Conservation (phyloP, 2,113 vertebrate genomes). For the Mesembrinibis cayennensis region DNA sequence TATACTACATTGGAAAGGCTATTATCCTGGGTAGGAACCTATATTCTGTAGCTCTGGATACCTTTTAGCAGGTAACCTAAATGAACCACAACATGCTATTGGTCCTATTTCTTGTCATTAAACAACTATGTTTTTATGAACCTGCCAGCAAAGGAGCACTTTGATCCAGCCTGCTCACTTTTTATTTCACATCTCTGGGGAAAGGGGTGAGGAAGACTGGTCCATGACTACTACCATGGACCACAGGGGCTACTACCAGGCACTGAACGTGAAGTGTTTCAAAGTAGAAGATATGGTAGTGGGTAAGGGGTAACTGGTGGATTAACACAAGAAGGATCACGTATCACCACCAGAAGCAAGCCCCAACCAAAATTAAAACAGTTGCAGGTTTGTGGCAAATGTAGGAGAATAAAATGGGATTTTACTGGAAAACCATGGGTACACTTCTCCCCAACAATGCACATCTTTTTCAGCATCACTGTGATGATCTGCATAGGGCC, state of each 20-base stretch:
- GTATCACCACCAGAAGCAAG: not conserved
- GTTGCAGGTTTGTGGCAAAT: not conserved
- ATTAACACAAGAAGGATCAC: not conserved
- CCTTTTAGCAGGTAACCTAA: not conserved
- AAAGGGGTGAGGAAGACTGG: not conserved
- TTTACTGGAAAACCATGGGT: not conserved
- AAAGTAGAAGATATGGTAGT: not conserved
- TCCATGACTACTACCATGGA: not conserved
- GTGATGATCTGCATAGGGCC: not conserved
- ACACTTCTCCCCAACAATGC: not conserved
- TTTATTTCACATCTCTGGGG: not conserved
- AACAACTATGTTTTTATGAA: not conserved
- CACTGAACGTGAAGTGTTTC: not conserved
- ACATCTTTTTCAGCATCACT: not conserved
- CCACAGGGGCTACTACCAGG: not conserved
- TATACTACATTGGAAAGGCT: not conserved
- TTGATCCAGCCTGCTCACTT: not conserved
- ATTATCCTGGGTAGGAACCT: not conserved
- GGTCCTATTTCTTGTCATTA: not conserved
- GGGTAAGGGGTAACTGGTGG: not conserved
- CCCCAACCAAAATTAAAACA: not conserved
- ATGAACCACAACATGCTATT: not conserved
- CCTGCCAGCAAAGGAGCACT: not conserved
- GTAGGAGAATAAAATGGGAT: not conserved
- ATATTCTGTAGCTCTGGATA: not conserved